Base-by-base conservation (phyloP, 2,888 invertebrate genomes). In the Pollenia angustigena region DNA sequence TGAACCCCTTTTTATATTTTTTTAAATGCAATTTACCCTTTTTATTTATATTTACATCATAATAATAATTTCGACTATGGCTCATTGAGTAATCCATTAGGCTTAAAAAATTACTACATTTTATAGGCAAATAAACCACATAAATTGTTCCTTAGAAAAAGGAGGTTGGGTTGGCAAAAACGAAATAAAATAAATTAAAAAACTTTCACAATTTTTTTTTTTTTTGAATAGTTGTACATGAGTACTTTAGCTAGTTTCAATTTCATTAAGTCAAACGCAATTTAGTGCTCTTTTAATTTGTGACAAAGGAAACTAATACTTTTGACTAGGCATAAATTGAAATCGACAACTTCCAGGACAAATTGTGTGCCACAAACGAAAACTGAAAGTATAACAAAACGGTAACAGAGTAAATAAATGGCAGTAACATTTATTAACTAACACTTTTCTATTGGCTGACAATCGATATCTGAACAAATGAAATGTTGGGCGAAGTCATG, bases 401-500 rank as follows among this genome's bases (percentile, higher is more conserved):
- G 48, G 18, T 64, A 68, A 74, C 50, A 8, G 58, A 60, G 23
- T 69, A 60, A 72, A 40, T 23, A n/a, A 32, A 32, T 16, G 44
- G 23, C 75, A 52, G 80, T 81, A 62, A 82, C 48, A 78, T 69
- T 68, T 71, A 76, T 71, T 81, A 76, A 76, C 75, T 42, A 81
- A 71, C 81, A 81, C 76, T 72, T 81, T 78, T 78, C 81, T 81
- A 84, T 84, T 87, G 87, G 87, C 68, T 81, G 78, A 68, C 76
- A 87, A 78, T 87, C 87, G 87, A 87, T 84, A 84, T 50, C 50
- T 68, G 48, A 68, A 87, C 80, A 81, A 87, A 83, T 76, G 82
- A 80, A 84, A 84, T 78, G 84, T 84, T 85, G 75, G 75, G 62
- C 64, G 54, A 88, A 88, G 87, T 87, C 88, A 88, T 81, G 87